These are phyloP conservation scores for Scaptomyza flava DNA, from an alignment of 2,888 invertebrate genomes.

Conservation along the genomic window DNA sequence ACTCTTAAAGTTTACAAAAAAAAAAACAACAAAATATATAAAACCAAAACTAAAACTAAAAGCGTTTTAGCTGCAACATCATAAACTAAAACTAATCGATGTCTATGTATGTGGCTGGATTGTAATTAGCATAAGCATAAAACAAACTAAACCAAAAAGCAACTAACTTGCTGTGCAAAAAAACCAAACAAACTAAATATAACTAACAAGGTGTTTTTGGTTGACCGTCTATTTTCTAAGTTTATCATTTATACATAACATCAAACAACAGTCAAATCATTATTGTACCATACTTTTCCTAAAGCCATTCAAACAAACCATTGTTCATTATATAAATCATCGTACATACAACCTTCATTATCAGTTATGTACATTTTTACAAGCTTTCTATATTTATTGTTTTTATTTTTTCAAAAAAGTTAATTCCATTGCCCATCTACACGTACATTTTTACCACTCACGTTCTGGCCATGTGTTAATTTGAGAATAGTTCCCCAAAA, in stretches of 20 bases:
- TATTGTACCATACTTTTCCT: constrained; percentile 31
- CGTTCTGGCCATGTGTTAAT: constrained; percentile 45
- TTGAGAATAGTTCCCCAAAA: constrained; percentile 27
- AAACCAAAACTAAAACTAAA: constrained; percentile 6
- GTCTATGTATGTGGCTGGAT: constrained; percentile 75
- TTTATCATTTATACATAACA: constrained; percentile 43
- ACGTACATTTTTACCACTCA: constrained; percentile 2
- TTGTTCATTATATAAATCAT: background rate
- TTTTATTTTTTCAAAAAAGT: constrained; percentile 24
- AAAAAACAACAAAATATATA: constrained; percentile 14
- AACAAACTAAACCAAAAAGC: constrained; percentile 32
- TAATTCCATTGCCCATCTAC: constrained; percentile 18
- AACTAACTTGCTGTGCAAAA: constrained; percentile 45
- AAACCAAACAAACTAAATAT: constrained; percentile 27
- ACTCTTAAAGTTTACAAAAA: constrained; percentile 36
- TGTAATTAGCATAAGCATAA: constrained; percentile 74
- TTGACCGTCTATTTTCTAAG: constrained; percentile 61
- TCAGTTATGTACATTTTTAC: constrained; percentile 41
- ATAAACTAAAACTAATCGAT: constrained; percentile 57
- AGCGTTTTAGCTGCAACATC: constrained; percentile 36
- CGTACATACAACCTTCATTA: constrained; percentile 5
- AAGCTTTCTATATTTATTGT: background rate
- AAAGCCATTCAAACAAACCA: background rate
- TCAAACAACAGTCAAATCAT: constrained; percentile 19
- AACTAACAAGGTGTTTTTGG: constrained; percentile 62